Evolutionary conservation across 1,140 invertebrate species (phyloP), one percentile per base, ranked within the genome.

Genomic region (Homalodisca vitripennis): DNA sequence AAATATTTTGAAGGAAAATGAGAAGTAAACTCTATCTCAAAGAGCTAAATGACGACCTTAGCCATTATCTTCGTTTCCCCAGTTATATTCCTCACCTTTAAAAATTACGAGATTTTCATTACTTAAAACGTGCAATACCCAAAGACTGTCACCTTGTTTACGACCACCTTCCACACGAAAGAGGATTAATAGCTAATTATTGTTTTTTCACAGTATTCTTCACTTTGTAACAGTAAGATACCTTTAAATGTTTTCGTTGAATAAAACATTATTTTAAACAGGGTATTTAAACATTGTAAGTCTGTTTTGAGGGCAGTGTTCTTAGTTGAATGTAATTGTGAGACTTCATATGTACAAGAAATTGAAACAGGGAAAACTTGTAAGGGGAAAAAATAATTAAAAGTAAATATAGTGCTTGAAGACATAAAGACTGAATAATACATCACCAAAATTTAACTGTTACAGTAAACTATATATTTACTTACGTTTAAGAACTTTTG

Each of bases 111-210:
- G 51, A 24, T 20, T 41, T 41, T 6, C 14, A 55, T 6, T 20
- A 6, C 14, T 14, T 14, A 22, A 55, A 24, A 55, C 20, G 24
- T 14, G 51, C 22, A 20, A 12, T 55, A 55, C 51, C 51, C 6
- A 10, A 55, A 20, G 51, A 55, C 51, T 55, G 51, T 55, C 51
- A 55, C 51, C 24, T 24, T 55, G 10, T 55, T 24, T 55, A 55
- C 22, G 51, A 55, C 24, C 51, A 20, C 10, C 51, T 55, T 55
- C 51, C 20, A 14, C 51, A 24, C 51, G 34, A 41, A 17, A 41
- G 6, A 10, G 6, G 17, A 41, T 41, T 41, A 10, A 41, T 17
- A 41, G 34, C 6, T 41, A 41, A 41, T 41, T 41, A 10, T 41
- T 41, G 34, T 41, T 6, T 41, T 41, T 41, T 10, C 6, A 10